Conservation (phyloP, 2,797 vertebrate genomes). For the Dipus sagitta region DNA sequence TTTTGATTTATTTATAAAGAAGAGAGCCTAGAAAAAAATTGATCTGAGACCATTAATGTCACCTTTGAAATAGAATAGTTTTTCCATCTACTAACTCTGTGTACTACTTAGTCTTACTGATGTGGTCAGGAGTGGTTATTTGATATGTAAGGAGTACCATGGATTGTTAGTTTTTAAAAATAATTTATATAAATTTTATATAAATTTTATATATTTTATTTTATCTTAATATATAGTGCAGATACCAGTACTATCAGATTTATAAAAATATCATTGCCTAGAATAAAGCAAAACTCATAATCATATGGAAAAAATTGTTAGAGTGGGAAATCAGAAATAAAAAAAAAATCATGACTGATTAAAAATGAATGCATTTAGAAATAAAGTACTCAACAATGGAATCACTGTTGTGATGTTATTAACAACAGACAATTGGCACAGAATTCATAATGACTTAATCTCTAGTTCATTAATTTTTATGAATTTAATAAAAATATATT, state of each 20-base stretch:
- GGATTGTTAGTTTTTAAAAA: not conserved
- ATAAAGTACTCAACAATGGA: slow-evolving; percentile 71
- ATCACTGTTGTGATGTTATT: slow-evolving; percentile 74
- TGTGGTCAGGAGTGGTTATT: not conserved
- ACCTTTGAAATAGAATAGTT: slow-evolving; percentile 17
- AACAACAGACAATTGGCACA: slow-evolving; percentile 81
- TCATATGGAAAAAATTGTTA: slow-evolving; percentile 57
- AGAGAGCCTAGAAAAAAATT: not conserved
- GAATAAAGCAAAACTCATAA: slow-evolving; percentile 45
- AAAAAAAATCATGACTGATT: slow-evolving; percentile 66
- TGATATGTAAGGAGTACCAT: not conserved
- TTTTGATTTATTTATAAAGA: slow-evolving; percentile 20
- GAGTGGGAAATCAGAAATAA: slow-evolving; percentile 44
- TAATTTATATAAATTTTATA: not conserved
- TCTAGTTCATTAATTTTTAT: slow-evolving; percentile 85
- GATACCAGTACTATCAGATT: slow-evolving; percentile 29
- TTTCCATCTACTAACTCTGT: not conserved
- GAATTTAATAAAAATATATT: slow-evolving; percentile 84
- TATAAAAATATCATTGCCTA: slow-evolving; percentile 6
- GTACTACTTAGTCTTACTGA: not conserved
- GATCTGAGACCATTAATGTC: not conserved
- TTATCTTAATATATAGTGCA: not conserved
- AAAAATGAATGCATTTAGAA: slow-evolving; percentile 64
- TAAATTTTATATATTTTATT: not conserved
- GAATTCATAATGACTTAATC: slow-evolving; percentile 83